Evolutionary conservation across 2,888 invertebrate species (phyloP).

Genomic region (Dugesia japonica): DNA sequence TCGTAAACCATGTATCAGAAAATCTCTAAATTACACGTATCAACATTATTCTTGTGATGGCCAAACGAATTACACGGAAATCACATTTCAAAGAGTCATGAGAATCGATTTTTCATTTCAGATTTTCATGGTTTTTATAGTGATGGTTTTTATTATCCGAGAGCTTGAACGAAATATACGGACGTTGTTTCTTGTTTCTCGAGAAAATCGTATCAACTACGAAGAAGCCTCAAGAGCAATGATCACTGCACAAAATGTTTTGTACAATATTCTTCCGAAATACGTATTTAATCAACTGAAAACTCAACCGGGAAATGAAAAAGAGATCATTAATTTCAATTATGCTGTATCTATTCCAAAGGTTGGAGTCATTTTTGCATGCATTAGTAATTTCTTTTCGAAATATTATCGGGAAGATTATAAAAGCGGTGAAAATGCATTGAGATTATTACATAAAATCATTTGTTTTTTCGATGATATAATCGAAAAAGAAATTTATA

Average conservation of each 20-base stretch:
- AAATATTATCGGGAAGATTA: conserved; percentile 45
- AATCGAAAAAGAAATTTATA: background rate
- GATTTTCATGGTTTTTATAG: background rate
- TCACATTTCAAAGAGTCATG: background rate
- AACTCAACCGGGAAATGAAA: background rate
- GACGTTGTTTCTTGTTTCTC: background rate
- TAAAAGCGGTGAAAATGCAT: conserved; percentile 63
- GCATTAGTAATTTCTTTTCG: conserved; percentile 90
- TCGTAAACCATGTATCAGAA: background rate
- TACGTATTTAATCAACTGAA: conserved; percentile 24
- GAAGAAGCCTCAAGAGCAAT: conserved; percentile 17
- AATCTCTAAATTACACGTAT: background rate
- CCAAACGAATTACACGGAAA: background rate
- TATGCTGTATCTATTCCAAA: conserved; percentile 54
- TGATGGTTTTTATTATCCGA: background rate
- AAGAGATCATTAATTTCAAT: conserved; percentile 17
- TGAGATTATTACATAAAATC: conserved; percentile 66
- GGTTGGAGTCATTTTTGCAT: conserved; percentile 81
- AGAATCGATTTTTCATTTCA: background rate
- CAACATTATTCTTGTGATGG: background rate
- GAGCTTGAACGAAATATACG: background rate
- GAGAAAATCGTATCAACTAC: background rate
- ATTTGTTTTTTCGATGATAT: conserved; percentile 41
- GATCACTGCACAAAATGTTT: conserved; percentile 4
- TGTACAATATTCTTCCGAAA: conserved; percentile 28